Evolutionary conservation across 2,113 vertebrate species (phyloP).

Genomic region (Penelope pileata): DNA sequence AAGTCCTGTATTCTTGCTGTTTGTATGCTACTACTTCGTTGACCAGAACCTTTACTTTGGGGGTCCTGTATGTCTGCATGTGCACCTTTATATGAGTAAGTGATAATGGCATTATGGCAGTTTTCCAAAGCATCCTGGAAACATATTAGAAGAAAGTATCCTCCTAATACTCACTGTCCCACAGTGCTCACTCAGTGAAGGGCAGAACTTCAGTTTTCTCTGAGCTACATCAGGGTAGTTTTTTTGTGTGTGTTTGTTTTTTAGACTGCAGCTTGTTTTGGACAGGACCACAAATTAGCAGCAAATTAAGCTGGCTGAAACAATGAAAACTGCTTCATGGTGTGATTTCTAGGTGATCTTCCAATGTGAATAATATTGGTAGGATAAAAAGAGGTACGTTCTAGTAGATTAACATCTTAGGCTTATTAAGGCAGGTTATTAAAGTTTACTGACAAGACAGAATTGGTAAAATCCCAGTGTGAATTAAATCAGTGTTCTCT

Average conservation of each 20-base stretch:
- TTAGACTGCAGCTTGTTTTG: neutral
- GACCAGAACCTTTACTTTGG: neutral
- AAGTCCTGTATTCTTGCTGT: neutral
- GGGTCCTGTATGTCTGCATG: neutral
- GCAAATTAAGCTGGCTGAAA: neutral
- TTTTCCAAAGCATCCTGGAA: neutral
- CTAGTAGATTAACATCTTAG: neutral
- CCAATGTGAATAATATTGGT: neutral
- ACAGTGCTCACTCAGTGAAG: neutral
- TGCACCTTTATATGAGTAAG: neutral
- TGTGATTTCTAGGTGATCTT: neutral
- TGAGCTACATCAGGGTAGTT: neutral
- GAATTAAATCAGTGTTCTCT: neutral
- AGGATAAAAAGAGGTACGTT: neutral
- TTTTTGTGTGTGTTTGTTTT: neutral
- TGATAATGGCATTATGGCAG: neutral
- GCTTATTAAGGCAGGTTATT: neutral
- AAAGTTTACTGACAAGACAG: neutral
- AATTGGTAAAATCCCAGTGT: neutral
- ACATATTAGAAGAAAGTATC: neutral
- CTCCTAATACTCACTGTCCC: neutral
- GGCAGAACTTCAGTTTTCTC: neutral
- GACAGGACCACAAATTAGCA: neutral
- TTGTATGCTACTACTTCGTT: neutral
- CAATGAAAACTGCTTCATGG: neutral